Evolutionary conservation across 2,888 invertebrate species (phyloP).

Genomic region (Mythimna loreyi): DNA sequence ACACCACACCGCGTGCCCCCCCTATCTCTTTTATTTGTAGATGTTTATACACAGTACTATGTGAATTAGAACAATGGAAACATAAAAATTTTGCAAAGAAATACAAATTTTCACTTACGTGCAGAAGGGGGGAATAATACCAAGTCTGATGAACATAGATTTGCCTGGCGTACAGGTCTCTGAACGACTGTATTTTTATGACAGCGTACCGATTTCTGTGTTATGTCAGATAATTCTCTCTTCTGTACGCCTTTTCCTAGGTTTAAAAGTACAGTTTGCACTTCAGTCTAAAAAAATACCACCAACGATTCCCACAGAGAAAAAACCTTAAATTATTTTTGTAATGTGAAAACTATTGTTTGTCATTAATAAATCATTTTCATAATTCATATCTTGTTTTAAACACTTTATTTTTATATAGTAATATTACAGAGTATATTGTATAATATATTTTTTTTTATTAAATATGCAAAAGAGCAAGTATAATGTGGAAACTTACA

Average conservation of each 20-base stretch:
- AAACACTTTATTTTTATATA: constrained; percentile 9
- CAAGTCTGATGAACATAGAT: constrained; percentile 26
- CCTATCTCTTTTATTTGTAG: constrained; percentile 55
- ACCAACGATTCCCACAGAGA: constrained; percentile 2
- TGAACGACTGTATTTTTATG: constrained; percentile 44
- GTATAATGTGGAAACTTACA: background rate
- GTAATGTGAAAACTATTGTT: constrained; percentile 9
- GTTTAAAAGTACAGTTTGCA: constrained; percentile 20
- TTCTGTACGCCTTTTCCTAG: constrained; percentile 27
- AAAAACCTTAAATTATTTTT: constrained; percentile 11
- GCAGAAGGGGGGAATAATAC: constrained; percentile 48
- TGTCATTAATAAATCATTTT: constrained; percentile 4
- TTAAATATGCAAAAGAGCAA: background rate
- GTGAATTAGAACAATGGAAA: constrained; percentile 68
- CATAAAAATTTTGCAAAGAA: background rate
- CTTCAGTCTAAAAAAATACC: background rate
- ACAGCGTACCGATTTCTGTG: constrained; percentile 55
- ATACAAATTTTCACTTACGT: background rate
- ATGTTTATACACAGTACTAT: constrained; percentile 56
- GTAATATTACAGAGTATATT: background rate
- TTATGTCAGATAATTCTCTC: constrained; percentile 30
- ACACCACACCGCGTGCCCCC: constrained; percentile 79
- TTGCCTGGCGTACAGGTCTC: constrained; percentile 53
- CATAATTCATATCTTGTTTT: background rate
- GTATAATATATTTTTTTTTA: background rate